Base-by-base conservation (phyloP, 2,888 invertebrate species). In the Aelia acuminata region DNA sequence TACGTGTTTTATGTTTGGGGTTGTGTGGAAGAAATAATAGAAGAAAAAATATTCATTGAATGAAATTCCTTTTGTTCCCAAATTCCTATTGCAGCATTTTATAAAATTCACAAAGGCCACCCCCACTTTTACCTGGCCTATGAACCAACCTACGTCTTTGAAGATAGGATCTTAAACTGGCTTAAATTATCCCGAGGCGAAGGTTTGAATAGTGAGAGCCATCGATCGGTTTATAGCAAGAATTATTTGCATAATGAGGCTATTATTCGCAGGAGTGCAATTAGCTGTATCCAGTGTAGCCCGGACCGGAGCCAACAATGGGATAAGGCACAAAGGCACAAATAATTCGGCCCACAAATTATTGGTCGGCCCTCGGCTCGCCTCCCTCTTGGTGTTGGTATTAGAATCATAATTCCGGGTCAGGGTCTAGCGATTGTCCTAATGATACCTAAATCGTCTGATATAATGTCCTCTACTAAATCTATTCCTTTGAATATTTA, bases 171-270 rank as follows among this genome's bases (percentile, higher is more conserved):
- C 63, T 70, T 35, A 70, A 70, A 70, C 35, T 70, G 63, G 18
- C 63, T 70, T 35, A 70, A 35, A 70, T 70, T 70, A 70, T 70
- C 31, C 18, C 63, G 31, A 35, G 35, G 63, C 35, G 15, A 18
- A 70, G 63, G 63, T 70, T 70, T 70, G 63, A 70, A 70, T 70
- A 70, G 63, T 70, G 63, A 70, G 63, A 35, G 22, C 63, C 13
- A 70, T 70, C 63, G 63, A 70, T 70, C 63, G 63, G 63, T 70
- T 70, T 70, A 70, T 70, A 70, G 63, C 63, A 70, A 70, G 63
- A 70, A 70, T 70, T 70, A 70, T 70, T 70, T 70, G 63, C 63
- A 70, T 70, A 70, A 70, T 70, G 63, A 70, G 63, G 63, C 63
- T 70, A 70, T 70, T 70, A 70, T 70, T 70, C 63, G 63, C 63